A percentile compares a stretch with the other conserved stretches of the same genome.
phyloP scores from a whole-genome alignment of 2,888 invertebrate species.

The Dugesia japonica region DNA sequence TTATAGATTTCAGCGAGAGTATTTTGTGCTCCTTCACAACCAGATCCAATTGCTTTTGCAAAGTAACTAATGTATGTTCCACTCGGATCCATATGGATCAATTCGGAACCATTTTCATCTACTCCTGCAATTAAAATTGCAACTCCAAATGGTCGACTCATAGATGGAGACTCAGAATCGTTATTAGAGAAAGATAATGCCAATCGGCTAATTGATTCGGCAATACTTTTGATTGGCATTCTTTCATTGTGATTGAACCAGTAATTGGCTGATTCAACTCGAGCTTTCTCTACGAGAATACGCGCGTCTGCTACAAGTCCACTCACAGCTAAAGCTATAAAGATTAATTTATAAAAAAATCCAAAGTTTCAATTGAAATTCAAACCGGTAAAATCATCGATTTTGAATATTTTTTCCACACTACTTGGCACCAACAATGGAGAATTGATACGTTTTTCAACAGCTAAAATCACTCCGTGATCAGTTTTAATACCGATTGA shows the following conservation, averaged over 20 bases:
- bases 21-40: slow-evolving; percentile 95
- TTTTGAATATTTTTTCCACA: slow-evolving; percentile 94
- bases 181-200: slow-evolving; percentile 99
- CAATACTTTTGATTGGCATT: slow-evolving; percentile 89
- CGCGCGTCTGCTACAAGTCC: slow-evolving; percentile 94
- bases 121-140: slow-evolving; percentile 83
- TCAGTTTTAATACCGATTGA: slow-evolving; percentile 88
- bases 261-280: slow-evolving; percentile 73
- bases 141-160: slow-evolving; percentile 93
- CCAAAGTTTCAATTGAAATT: too few species aligned
- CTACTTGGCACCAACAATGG: slow-evolving; percentile 85
- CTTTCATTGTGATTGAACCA: slow-evolving; percentile 92
- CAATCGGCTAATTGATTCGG: slow-evolving; percentile 89
- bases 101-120: slow-evolving; percentile 78
- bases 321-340: slow-evolving; percentile 72
- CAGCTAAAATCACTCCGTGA: slow-evolving; percentile 88
- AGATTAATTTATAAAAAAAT: too few species aligned
- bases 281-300: slow-evolving; percentile 76
- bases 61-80: slow-evolving; percentile 93
- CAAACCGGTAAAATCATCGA: slow-evolving; percentile 76
- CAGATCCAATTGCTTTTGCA: slow-evolving; percentile 96
- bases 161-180: slow-evolving; percentile 63
- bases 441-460: slow-evolving; percentile 91
- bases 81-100: slow-evolving; percentile 96
- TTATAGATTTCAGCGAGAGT: slow-evolving; percentile 61